Percentiles rank a stretch among this genome's conserved stretches.
phyloP scores from a whole-genome alignment of 2,888 invertebrate species.

The Spialia ferax region DNA sequence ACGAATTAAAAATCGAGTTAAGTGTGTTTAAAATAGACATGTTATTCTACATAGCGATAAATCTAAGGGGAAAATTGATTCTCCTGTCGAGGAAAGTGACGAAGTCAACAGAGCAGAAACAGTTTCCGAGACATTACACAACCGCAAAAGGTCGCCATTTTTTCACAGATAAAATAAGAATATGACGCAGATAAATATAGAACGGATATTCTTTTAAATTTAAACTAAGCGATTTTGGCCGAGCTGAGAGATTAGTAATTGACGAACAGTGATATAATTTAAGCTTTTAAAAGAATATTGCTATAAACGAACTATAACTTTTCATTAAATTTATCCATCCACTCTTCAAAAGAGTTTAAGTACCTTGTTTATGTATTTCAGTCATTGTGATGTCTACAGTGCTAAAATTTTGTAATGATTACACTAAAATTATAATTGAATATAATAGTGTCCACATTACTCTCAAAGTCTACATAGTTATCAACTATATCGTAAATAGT shows the following conservation, averaged over 20 bases:
- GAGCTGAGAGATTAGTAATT: slow-evolving; percentile 11
- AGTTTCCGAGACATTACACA: not conserved
- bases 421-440: not conserved
- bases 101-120: not conserved
- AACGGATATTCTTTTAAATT: no score
- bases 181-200: no score
- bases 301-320: not conserved
- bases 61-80: not conserved
- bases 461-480: slow-evolving; percentile 23
- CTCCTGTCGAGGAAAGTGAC: not conserved
- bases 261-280: slow-evolving; percentile 3
- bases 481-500: slow-evolving; percentile 9
- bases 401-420: not conserved
- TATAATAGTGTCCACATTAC: not conserved
- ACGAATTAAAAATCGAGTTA: no score
- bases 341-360: not conserved
- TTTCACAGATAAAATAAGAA: not conserved
- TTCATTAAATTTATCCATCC: not conserved
- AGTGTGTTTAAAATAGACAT: no score
- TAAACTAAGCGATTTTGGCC: no score
- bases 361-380: not conserved
- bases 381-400: slow-evolving; percentile 10
- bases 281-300: not conserved
- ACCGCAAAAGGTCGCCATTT: not conserved
- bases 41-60: not conserved